Evolutionary conservation across 2,797 vertebrate species (phyloP).

Genomic region (Anguilla anguilla): DNA sequence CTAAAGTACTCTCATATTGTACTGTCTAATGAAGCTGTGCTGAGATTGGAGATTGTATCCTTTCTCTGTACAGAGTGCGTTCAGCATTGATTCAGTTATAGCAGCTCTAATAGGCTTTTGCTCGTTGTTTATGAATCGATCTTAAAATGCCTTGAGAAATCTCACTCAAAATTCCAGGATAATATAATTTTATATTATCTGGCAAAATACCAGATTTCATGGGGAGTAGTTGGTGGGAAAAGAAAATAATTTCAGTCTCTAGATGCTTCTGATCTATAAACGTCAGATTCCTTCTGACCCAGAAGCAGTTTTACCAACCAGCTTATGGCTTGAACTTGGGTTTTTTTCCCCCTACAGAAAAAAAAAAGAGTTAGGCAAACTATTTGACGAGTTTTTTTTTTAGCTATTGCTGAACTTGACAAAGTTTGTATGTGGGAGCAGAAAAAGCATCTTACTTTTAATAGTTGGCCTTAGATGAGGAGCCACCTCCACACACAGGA

Average conservation of each 20-base stretch:
- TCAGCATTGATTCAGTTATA: background rate
- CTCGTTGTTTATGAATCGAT: background rate
- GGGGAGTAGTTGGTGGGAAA: background rate
- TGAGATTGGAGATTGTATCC: background rate
- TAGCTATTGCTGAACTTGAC: too few species aligned
- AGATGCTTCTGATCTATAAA: slow-evolving; percentile 17
- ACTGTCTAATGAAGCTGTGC: background rate
- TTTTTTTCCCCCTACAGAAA: too few species aligned
- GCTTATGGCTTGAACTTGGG: background rate
- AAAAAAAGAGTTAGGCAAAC: too few species aligned
- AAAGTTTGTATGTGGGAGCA: too few species aligned
- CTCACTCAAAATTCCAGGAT: background rate
- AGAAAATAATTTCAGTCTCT: background rate
- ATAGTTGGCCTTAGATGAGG: too few species aligned
- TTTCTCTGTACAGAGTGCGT: background rate
- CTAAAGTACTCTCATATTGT: background rate
- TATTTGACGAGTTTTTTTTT: too few species aligned
- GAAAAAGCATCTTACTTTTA: too few species aligned
- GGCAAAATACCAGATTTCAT: background rate
- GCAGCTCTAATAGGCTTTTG: background rate
- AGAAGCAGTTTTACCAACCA: background rate
- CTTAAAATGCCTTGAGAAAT: background rate
- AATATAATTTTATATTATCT: background rate
- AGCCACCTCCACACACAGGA: too few species aligned
- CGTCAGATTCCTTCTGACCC: background rate